Conservation (phyloP, 2,888 invertebrate genomes). For the Chamaedrilus cognettii region DNA sequence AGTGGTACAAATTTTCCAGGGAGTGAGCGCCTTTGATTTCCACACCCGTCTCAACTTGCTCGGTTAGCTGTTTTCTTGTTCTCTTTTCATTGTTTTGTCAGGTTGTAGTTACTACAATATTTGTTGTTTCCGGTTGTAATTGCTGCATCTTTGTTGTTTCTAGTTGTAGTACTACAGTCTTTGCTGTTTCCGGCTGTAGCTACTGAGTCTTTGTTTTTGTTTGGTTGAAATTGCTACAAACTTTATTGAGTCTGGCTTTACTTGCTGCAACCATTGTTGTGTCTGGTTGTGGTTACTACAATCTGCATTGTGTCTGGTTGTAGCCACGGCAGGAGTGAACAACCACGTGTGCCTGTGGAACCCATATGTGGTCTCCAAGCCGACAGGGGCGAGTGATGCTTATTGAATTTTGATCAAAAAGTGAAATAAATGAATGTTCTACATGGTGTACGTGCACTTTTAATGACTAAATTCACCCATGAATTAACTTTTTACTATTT, state of each 20-base stretch:
- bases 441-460: too few relatives aligned
- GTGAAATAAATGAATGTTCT: too few relatives aligned
- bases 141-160: not conserved
- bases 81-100: not conserved
- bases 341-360: constrained; percentile 59
- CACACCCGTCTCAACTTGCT: constrained; percentile 56
- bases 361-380: constrained; percentile 59
- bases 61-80: too few relatives aligned
- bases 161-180: too few relatives aligned
- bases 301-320: constrained; percentile 22
- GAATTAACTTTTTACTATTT: too few relatives aligned
- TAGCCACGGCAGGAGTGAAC: constrained; percentile 59
- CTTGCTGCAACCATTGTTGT: not conserved
- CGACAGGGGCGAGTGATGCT: constrained; percentile 60
- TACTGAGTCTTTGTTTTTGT: not conserved
- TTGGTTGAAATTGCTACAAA: too few relatives aligned
- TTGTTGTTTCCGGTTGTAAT: not conserved
- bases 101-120: not conserved
- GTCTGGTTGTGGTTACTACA: too few relatives aligned
- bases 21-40: constrained; percentile 59
- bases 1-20: constrained; percentile 56
- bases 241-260: not conserved
- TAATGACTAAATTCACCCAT: too few relatives aligned
- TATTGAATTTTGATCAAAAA: too few relatives aligned
- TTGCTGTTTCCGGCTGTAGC: not conserved